A percentile compares a stretch with the other conserved stretches of the same genome.
These are phyloP conservation scores for Lucilia cuprina DNA, from an alignment of 1,140 invertebrate genomes.

Conservation along the genomic window DNA sequence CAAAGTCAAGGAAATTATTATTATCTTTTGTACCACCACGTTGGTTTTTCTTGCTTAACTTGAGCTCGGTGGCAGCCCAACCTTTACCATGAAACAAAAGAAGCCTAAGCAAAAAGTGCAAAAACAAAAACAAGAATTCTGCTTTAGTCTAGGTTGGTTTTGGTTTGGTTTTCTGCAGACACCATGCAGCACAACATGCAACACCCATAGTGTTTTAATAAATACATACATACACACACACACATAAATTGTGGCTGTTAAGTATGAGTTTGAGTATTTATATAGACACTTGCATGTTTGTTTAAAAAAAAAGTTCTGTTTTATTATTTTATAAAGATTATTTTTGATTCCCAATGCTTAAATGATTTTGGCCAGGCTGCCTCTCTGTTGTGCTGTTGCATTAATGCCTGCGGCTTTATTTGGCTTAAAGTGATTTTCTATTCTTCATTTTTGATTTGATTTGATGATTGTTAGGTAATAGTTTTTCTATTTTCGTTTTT, in stretches of 20 bases:
- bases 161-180: background rate
- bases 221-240: background rate
- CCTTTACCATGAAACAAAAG: constrained; percentile 1
- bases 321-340: background rate
- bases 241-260: too few relatives aligned
- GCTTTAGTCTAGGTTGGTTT: background rate
- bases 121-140: background rate
- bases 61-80: background rate
- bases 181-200: background rate
- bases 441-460: background rate
- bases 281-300: background rate
- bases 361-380: too few relatives aligned
- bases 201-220: background rate
- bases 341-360: background rate
- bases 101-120: background rate
- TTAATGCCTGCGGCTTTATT: background rate
- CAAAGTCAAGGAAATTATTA: constrained; percentile 15
- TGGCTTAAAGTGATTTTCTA: background rate
- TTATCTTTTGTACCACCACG: background rate
- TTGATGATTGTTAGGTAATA: background rate
- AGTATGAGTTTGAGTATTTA: background rate
- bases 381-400: background rate
- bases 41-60: background rate
- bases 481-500: background rate
- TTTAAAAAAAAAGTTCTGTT: background rate